These are phyloP conservation scores for Zapus hudsonius DNA, from an alignment of 2,113 vertebrate species.

Conservation along the genomic window DNA sequence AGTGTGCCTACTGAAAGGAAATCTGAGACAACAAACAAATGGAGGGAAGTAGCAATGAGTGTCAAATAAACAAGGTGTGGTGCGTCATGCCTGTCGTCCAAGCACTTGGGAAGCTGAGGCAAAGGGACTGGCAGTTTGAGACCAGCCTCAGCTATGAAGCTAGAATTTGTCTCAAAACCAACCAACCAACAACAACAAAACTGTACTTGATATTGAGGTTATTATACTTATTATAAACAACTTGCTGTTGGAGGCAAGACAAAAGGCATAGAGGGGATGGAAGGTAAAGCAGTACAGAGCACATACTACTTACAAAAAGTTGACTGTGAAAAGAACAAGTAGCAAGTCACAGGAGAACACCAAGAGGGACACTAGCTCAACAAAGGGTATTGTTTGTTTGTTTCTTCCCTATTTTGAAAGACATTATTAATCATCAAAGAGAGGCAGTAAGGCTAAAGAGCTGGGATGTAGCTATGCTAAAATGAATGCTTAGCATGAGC, in stretches of 20 bases:
- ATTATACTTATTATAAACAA: constrained; percentile 12
- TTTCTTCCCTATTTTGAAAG: background rate
- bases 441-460: too few relatives aligned
- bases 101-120: background rate
- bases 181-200: background rate
- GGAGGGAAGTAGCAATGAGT: background rate
- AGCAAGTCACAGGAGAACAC: background rate
- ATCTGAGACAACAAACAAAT: background rate
- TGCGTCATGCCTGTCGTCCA: background rate
- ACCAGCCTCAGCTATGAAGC: background rate
- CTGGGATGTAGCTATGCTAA: background rate
- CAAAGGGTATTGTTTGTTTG: background rate
- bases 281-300: background rate
- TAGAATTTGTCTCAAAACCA: background rate
- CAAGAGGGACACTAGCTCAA: background rate
- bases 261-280: background rate
- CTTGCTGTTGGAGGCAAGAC: background rate
- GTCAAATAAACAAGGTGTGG: background rate
- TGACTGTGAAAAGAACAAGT: constrained; percentile 7
- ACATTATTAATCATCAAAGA: background rate
- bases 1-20: background rate
- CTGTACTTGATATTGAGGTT: background rate
- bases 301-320: constrained; percentile 27
- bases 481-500: background rate
- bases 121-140: background rate